Evolutionary conservation across 2,797 vertebrate species (phyloP), one percentile per base, ranked within the genome.

Genomic region (Pantherophis alleghaniensis): DNA sequence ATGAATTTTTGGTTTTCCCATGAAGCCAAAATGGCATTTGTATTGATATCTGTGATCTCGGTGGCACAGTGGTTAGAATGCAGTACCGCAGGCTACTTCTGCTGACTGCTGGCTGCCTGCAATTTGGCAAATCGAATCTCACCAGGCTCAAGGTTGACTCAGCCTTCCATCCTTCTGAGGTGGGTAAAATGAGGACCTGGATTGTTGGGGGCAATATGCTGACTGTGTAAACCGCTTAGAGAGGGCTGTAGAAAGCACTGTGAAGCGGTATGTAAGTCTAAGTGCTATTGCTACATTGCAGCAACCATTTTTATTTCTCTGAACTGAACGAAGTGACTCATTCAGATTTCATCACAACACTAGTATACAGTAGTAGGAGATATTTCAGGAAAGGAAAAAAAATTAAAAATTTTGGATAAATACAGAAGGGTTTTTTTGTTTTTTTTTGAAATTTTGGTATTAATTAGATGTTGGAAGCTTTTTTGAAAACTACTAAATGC

Each of bases 391-490:
- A 92, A 56, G 55, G 88, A 32, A 18, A 83, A 83, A 92, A 94
- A 2, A 95, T 87, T 86, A 91, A 90, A 94, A n/a, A 20, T 91
- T 90, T 95, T 92, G 90, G 1, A 90, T 89, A 92, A 94, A 94
- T 56, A 20, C 60, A 5, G 22, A 92, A 2, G 42, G 42, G 3
- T 42, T 42, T 42, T 42, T 42, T 42, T 42, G 2, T 42, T 42
- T 42, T 87, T 5, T 88, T 90, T 91, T 10, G 10, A 96, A 69
- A 32, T 92, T 20, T 0, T 47, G 91, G 87, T 95, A 91, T 92
- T 96, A 95, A 95, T 94, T 94, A 26, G 18, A 9, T 47, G 20
- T 89, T 90, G 93, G 93, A 96, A 95, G 92, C 18, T 88, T 20
- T 20, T 32, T 47, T 95, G 24, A 42, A 89, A 61, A 69, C 90